Conservation (phyloP, 2,113 vertebrate genomes). For the Psephotus haematonotus region DNA sequence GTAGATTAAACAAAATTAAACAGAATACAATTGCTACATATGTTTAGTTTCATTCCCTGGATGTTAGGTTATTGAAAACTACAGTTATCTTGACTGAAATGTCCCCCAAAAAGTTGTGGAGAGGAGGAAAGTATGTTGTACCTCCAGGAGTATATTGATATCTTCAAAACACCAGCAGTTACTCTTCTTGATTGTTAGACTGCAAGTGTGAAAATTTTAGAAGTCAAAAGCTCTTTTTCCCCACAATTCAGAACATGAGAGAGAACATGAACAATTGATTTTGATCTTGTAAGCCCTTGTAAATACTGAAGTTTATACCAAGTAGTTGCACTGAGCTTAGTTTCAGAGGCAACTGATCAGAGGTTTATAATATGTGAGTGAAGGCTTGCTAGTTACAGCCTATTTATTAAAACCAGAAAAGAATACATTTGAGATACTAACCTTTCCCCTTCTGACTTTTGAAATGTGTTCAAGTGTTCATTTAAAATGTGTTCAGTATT, state of each 20-base stretch:
- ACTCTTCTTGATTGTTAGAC: neutral
- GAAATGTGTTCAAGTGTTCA: neutral
- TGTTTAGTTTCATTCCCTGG: neutral
- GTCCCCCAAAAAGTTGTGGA: neutral
- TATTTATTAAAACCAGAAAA: neutral
- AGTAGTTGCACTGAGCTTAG: neutral
- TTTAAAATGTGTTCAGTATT: neutral
- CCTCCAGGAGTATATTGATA: neutral
- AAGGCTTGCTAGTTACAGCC: neutral
- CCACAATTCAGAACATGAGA: neutral
- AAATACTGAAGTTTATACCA: neutral
- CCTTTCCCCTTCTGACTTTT: neutral
- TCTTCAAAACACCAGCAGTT: neutral
- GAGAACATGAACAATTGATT: neutral
- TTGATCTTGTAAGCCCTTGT: neutral
- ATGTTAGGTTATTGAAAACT: neutral
- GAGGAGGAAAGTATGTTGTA: neutral
- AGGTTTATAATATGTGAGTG: neutral
- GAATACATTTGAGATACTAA: neutral
- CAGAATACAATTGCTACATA: rapidly evolving
- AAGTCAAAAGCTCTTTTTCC: neutral
- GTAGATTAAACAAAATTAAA: neutral
- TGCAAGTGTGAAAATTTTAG: neutral
- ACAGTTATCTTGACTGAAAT: neutral
- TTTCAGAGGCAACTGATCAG: neutral